Conservation (phyloP, 2,113 vertebrate species). For the Paradoxurus hermaphroditus region DNA sequence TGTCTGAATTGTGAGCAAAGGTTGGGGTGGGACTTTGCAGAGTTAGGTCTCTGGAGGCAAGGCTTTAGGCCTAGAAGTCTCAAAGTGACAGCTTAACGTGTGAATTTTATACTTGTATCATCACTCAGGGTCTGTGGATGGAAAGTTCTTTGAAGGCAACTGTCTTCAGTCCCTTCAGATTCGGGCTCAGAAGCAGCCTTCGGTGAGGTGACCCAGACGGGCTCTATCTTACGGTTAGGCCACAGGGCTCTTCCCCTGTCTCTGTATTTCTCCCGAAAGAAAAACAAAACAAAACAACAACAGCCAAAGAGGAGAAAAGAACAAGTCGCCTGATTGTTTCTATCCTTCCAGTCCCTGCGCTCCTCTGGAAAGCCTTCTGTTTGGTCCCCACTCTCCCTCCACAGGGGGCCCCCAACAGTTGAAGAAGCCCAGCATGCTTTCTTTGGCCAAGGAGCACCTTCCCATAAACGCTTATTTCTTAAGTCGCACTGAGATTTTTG, state of each 20-base stretch:
- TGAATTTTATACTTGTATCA: neutral
- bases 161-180: neutral
- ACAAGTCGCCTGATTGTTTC: neutral
- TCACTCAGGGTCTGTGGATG: neutral
- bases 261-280: neutral
- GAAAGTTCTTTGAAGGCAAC: neutral
- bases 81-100: neutral
- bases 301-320: neutral
- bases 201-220: neutral
- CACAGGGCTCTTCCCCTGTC: neutral
- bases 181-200: neutral
- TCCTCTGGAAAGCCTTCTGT: neutral
- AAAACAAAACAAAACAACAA: neutral
- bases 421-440: neutral
- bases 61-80: neutral
- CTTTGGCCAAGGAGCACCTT: neutral
- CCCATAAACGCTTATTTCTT: constrained; percentile 33
- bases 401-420: neutral
- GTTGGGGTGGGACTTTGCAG: neutral
- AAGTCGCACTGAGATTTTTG: constrained; percentile 14
- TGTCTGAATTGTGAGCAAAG: neutral
- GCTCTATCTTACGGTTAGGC: neutral
- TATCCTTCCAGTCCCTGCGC: neutral
- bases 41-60: neutral
- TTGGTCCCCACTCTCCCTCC: neutral